phyloP scores from a whole-genome alignment of 92 coral and sea anemone species.

The Pocillopora meandrina region DNA sequence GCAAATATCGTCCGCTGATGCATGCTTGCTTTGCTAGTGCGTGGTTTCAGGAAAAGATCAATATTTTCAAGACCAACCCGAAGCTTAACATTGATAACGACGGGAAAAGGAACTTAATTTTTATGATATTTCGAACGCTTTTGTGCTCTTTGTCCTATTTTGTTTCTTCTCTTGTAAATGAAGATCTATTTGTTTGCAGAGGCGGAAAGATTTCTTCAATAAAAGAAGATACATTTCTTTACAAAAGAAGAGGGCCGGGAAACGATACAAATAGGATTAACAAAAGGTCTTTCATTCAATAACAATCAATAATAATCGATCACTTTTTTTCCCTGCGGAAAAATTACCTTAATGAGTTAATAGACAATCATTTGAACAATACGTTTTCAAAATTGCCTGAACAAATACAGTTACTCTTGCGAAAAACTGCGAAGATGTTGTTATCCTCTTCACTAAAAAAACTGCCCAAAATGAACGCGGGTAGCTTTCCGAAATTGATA shows the following conservation, averaged over 20 bases:
- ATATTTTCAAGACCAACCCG: constrained; percentile 10
- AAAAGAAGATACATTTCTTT: not conserved
- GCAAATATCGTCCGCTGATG: not conserved
- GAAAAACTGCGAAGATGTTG: not conserved
- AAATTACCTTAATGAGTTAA: not conserved
- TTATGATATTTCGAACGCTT: not conserved
- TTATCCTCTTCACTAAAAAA: not conserved
- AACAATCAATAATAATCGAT: not conserved
- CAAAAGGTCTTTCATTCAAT: not conserved
- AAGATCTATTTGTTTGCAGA: not conserved
- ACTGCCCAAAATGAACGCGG: no score
- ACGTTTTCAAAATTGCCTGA: not conserved
- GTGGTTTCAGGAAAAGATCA: constrained; percentile 15
- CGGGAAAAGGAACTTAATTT: not conserved
- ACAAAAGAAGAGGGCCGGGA: not conserved
- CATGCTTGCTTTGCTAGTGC: not conserved
- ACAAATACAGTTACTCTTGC: constrained; percentile 8
- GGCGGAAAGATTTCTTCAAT: not conserved
- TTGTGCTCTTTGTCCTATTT: not conserved
- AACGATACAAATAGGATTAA: not conserved
- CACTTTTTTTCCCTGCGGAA: not conserved
- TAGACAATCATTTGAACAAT: not conserved
- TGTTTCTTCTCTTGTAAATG: not conserved
- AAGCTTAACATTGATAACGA: not conserved
- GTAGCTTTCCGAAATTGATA: no score